These are phyloP conservation scores for Oreochromis spilurus DNA, from an alignment of 2,113 vertebrate species.

Conservation along the genomic window DNA sequence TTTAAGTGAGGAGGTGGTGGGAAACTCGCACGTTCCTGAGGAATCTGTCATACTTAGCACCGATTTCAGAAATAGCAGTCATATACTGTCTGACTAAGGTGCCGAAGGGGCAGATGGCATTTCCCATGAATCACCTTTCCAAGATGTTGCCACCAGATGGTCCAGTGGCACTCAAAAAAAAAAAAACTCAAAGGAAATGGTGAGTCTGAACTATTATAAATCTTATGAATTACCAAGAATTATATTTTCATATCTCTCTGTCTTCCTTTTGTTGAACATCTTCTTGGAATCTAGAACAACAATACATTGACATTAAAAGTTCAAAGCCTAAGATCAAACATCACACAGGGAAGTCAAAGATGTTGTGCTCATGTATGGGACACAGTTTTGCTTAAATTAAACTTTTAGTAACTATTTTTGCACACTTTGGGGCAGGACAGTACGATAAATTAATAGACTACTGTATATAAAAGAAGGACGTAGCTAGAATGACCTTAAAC, in stretches of 20 bases:
- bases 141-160: conserved; percentile 41
- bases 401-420: rapidly evolving
- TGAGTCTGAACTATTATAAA: neutral
- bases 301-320: neutral
- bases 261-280: neutral
- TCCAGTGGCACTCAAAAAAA: neutral
- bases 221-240: neutral
- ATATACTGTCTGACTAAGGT: conserved; percentile 30
- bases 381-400: neutral
- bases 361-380: rapidly evolving
- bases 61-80: conserved; percentile 44
- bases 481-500: neutral
- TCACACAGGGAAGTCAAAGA: neutral
- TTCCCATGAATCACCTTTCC: conserved; percentile 57
- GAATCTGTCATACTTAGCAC: conserved; percentile 33
- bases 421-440: neutral
- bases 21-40: conserved; percentile 32
- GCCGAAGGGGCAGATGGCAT: conserved; percentile 41
- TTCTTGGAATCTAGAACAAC: neutral
- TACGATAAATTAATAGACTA: neutral
- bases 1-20: conserved; percentile 43
- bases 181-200: neutral
- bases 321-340: neutral
- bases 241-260: neutral
- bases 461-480: neutral